Conservation (phyloP, 2,888 invertebrate species). For the Nomada fucata region DNA sequence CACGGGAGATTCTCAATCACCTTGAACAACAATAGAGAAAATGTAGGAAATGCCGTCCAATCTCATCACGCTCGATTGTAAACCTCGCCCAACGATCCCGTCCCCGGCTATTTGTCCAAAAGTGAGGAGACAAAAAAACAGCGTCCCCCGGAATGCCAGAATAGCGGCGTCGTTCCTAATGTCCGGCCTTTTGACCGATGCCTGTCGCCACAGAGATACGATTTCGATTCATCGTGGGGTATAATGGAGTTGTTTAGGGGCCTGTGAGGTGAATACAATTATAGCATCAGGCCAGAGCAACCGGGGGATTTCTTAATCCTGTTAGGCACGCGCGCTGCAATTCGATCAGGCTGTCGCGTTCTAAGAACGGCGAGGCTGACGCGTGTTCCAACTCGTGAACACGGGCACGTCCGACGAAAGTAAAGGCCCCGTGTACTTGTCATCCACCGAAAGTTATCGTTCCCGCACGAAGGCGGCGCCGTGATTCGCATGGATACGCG, state of each 20-base stretch:
- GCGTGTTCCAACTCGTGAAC: constrained; percentile 44
- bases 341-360: constrained; percentile 58
- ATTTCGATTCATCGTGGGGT: constrained; percentile 40
- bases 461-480: constrained; percentile 12
- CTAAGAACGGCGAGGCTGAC: constrained; percentile 34
- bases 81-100: not conserved
- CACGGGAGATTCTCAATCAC: not conserved
- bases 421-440: constrained; percentile 44
- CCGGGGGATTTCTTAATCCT: constrained; percentile 60
- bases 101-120: not conserved
- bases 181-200: not conserved
- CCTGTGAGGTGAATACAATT: constrained; percentile 54
- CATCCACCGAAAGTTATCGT: constrained; percentile 52
- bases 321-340: constrained; percentile 60
- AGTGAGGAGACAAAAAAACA: not conserved
- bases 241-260: constrained; percentile 57
- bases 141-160: no score
- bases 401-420: constrained; percentile 52
- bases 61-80: not conserved
- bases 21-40: not conserved
- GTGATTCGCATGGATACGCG: constrained; percentile 52
- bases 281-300: constrained; percentile 22
- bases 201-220: constrained; percentile 26
- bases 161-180: no score
- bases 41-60: not conserved